Evolutionary conservation across 2,888 invertebrate genomes (phyloP).

Genomic region (Calephelis perditalis): DNA sequence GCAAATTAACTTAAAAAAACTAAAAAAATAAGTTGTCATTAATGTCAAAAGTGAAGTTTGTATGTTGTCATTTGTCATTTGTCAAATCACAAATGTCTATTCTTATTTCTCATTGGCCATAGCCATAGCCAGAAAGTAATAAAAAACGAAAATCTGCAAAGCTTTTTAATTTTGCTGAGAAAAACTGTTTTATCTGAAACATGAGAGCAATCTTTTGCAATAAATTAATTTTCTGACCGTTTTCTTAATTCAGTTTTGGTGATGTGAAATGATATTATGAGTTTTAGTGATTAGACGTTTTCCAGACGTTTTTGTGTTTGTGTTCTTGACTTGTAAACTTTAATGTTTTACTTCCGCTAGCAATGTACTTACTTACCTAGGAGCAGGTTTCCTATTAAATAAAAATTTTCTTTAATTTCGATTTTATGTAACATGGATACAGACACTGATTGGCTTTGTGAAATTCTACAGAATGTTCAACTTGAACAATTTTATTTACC

Average conservation of each 20-base stretch:
- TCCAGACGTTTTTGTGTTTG: neutral
- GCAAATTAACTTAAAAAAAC: neutral
- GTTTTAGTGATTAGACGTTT: neutral
- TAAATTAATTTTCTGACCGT: no score
- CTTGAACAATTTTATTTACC: conserved; percentile 93
- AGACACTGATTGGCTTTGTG: conserved; percentile 88
- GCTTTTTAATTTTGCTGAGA: no score
- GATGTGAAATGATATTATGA: neutral
- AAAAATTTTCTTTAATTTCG: conserved; percentile 7
- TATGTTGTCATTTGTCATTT: neutral
- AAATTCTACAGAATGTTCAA: conserved; percentile 92
- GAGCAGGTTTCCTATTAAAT: conserved; percentile 35
- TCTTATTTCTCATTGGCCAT: neutral
- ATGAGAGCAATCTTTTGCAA: no score
- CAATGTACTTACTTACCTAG: conserved; percentile 46
- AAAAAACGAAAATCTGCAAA: no score
- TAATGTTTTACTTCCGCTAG: conserved; percentile 56
- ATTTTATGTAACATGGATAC: conserved; percentile 51
- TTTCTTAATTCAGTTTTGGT: no score
- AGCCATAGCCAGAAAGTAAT: no score
- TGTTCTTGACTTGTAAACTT: neutral
- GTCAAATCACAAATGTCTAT: neutral
- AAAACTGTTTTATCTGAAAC: no score
- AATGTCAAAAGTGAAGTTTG: neutral
- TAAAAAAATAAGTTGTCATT: neutral